Conservation (phyloP, 1,140 invertebrate species). For the Zeugodacus cucurbitae region DNA sequence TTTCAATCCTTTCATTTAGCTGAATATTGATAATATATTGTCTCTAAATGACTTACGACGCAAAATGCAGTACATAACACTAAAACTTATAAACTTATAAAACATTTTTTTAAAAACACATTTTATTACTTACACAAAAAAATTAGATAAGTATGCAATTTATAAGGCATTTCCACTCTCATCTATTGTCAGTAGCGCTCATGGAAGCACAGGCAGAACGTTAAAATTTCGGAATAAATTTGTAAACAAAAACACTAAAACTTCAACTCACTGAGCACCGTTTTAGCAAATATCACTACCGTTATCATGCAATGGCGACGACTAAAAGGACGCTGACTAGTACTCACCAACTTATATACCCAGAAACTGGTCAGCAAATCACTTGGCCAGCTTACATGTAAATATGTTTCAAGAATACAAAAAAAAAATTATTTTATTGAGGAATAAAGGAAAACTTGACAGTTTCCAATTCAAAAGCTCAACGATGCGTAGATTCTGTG, state of each 20-base stretch:
- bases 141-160: constrained; percentile 17
- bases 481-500: not conserved
- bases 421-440: not conserved
- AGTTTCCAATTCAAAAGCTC: constrained; percentile 28
- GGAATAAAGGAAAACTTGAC: not conserved
- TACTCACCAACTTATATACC: not conserved
- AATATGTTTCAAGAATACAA: not conserved
- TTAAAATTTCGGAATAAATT: not conserved
- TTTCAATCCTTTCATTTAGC: too few relatives aligned
- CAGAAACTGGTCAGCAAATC: not conserved
- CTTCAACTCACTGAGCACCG: too few relatives aligned
- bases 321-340: not conserved
- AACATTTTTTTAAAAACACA: not conserved
- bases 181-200: not conserved
- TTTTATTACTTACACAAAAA: constrained; percentile 31
- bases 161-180: constrained; percentile 33
- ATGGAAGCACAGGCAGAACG: not conserved
- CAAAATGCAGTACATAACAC: too few relatives aligned
- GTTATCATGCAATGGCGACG: not conserved
- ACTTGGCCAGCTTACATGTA: not conserved
- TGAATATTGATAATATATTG: too few relatives aligned
- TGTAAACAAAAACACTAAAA: not conserved
- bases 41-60: too few relatives aligned
- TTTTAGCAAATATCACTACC: not conserved
- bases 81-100: too few relatives aligned